These are phyloP conservation scores for Hydractinia echinata DNA, from an alignment of 30 jellyfish, hydroid and myxozoan genomes.

Conservation along the genomic window DNA sequence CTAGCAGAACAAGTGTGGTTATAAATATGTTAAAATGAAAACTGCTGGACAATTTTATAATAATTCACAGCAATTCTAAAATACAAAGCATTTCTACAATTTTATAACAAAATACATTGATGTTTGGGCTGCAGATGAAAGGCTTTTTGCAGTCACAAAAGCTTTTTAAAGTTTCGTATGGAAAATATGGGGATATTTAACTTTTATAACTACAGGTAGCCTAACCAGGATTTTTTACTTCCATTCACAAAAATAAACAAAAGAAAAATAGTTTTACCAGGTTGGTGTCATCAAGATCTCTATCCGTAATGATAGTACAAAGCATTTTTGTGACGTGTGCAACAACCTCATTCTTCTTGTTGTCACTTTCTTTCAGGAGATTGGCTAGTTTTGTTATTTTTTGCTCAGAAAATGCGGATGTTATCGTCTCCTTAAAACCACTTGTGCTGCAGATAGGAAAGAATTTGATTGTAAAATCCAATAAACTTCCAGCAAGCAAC, in stretches of 20 bases:
- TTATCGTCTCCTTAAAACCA: conserved; percentile 37
- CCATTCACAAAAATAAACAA: not conserved
- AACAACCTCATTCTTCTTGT: not conserved
- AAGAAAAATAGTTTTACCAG: conserved; percentile 11
- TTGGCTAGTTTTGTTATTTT: conserved; percentile 45
- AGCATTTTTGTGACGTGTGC: conserved; percentile 21
- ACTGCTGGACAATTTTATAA: too few species aligned
- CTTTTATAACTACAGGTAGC: too few species aligned
- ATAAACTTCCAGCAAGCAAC: conserved; percentile 67
- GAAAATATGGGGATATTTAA: too few species aligned
- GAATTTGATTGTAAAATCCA: conserved; percentile 55
- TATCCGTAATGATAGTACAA: conserved; percentile 6
- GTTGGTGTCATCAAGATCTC: not conserved
- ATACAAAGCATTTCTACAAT: too few species aligned
- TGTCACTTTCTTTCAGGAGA: not conserved
- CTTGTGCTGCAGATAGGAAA: conserved; percentile 51
- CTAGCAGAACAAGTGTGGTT: too few species aligned
- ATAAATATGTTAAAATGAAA: too few species aligned
- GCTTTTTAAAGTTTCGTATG: too few species aligned
- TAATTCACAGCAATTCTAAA: too few species aligned
- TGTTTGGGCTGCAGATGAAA: too few species aligned
- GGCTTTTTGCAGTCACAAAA: too few species aligned
- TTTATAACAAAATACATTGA: too few species aligned
- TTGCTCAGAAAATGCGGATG: conserved; percentile 35
- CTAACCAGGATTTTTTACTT: not conserved